These are phyloP conservation scores for Lepidurus couesii DNA, from an alignment of 1,140 invertebrate species.

Conservation along the genomic window DNA sequence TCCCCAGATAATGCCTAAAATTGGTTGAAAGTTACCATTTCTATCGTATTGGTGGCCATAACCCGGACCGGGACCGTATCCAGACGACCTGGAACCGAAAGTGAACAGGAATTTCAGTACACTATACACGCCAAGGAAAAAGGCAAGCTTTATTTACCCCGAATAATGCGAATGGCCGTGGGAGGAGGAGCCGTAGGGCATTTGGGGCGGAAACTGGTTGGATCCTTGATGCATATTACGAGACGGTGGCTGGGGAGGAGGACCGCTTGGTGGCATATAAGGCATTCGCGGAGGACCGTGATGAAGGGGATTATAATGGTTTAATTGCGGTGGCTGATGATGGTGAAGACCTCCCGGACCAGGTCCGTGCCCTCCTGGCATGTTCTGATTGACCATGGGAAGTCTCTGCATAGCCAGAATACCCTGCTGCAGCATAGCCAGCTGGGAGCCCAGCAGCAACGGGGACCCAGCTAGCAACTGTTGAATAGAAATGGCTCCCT, in stretches of 20 bases:
- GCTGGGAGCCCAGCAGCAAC: constrained; percentile 28
- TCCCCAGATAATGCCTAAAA: no score
- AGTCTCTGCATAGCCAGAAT: constrained; percentile 28
- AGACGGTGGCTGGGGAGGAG: constrained; percentile 27
- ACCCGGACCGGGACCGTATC: background rate
- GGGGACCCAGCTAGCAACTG: constrained; percentile 27
- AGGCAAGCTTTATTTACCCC: background rate
- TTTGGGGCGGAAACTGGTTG: background rate
- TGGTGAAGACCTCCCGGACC: constrained; percentile 4
- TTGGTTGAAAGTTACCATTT: background rate
- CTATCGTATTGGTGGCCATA: background rate
- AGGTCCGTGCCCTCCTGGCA: constrained; percentile 9
- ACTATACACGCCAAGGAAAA: no score
- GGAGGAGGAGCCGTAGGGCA: background rate
- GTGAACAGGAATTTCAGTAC: no score
- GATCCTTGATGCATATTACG: background rate
- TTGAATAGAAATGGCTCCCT: background rate
- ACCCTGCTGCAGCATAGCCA: constrained; percentile 30
- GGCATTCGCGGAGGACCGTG: constrained; percentile 20
- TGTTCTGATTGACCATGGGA: constrained; percentile 29
- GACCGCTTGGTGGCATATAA: constrained; percentile 23
- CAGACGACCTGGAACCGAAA: background rate
- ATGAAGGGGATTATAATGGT: background rate
- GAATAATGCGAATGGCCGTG: background rate
- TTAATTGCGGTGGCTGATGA: constrained; percentile 28